phyloP scores from a whole-genome alignment of 2,888 invertebrate species.

The Meghimatium bilineatum region DNA sequence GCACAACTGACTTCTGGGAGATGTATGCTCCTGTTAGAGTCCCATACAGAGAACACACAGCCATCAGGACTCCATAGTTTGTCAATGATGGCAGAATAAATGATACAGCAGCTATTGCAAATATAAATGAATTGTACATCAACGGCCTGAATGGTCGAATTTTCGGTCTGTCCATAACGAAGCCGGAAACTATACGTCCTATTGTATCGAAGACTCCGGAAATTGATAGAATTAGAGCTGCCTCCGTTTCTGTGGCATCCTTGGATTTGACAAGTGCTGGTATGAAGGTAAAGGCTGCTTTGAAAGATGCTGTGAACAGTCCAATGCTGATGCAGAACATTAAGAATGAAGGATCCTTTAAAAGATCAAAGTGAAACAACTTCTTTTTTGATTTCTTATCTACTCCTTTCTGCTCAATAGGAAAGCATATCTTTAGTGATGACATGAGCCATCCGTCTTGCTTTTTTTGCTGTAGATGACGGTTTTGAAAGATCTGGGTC shows the following conservation, averaged over 20 bases:
- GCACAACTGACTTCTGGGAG: slow-evolving; percentile 69
- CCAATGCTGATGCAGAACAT: slow-evolving; percentile 54
- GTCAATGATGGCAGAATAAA: slow-evolving; percentile 59
- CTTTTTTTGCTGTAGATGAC: too few relatives aligned
- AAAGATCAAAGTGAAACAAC: slow-evolving; percentile 50
- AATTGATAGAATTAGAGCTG: slow-evolving; percentile 62
- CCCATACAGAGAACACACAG: slow-evolving; percentile 61
- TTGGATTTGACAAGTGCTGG: slow-evolving; percentile 63
- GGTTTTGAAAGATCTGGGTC: neutral
- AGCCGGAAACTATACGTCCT: slow-evolving; percentile 59
- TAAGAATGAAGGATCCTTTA: slow-evolving; percentile 52
- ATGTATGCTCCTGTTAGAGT: slow-evolving; percentile 64
- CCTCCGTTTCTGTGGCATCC: slow-evolving; percentile 57
- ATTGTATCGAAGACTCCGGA: slow-evolving; percentile 63
- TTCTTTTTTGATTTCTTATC: slow-evolving; percentile 27
- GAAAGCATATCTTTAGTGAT: slow-evolving; percentile 43
- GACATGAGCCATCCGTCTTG: slow-evolving; percentile 18
- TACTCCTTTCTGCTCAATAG: slow-evolving; percentile 29
- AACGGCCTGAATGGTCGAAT: slow-evolving; percentile 60
- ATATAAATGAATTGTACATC: slow-evolving; percentile 63
- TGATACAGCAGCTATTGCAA: slow-evolving; percentile 58
- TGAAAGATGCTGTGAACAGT: slow-evolving; percentile 53
- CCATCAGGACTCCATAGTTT: slow-evolving; percentile 54
- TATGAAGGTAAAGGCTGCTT: slow-evolving; percentile 63
- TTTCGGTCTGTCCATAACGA: slow-evolving; percentile 58